Evolutionary conservation across 2,888 invertebrate species (phyloP).

Genomic region (Agrilus cyanescens): DNA sequence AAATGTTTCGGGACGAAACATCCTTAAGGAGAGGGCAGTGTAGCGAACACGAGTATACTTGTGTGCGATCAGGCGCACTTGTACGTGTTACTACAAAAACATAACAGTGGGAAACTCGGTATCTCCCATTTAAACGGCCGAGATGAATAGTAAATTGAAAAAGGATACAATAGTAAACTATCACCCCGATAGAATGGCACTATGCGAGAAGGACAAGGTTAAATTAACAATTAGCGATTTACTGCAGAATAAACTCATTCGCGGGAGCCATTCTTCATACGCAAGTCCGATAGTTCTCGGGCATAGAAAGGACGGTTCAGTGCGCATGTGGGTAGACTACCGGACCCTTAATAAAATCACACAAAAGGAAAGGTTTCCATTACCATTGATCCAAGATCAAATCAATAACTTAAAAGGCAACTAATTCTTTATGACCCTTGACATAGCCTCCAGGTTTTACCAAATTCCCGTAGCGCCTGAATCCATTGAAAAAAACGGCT

Average conservation of each 20-base stretch:
- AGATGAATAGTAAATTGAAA: slow-evolving; percentile 1
- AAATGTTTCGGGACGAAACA: too few relatives aligned
- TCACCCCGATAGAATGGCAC: slow-evolving; percentile 8
- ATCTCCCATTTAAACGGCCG: neutral
- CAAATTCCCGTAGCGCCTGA: too few relatives aligned
- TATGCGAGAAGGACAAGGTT: slow-evolving; percentile 6
- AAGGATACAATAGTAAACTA: neutral
- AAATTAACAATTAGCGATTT: slow-evolving; percentile 8
- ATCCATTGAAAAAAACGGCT: too few relatives aligned
- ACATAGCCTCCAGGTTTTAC: slow-evolving; percentile 11
- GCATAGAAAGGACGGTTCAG: slow-evolving; percentile 7
- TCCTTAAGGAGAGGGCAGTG: too few relatives aligned
- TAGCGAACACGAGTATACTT: too few relatives aligned
- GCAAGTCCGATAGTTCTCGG: slow-evolving; percentile 12
- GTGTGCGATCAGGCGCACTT: too few relatives aligned
- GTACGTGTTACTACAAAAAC: too few relatives aligned
- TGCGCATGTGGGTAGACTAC: slow-evolving; percentile 7
- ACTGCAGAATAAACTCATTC: slow-evolving; percentile 10
- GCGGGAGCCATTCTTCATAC: slow-evolving; percentile 11
- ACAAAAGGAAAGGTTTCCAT: slow-evolving; percentile 1
- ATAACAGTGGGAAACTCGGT: too few relatives aligned
- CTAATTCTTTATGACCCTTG: slow-evolving; percentile 3
- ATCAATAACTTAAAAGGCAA: slow-evolving; percentile 1
- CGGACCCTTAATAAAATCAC: slow-evolving; percentile 6
- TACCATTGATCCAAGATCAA: slow-evolving; percentile 6